Evolutionary conservation across 2,113 vertebrate species (phyloP), one percentile per base, ranked within the genome.

Genomic region (Aegotheles bennettii): DNA sequence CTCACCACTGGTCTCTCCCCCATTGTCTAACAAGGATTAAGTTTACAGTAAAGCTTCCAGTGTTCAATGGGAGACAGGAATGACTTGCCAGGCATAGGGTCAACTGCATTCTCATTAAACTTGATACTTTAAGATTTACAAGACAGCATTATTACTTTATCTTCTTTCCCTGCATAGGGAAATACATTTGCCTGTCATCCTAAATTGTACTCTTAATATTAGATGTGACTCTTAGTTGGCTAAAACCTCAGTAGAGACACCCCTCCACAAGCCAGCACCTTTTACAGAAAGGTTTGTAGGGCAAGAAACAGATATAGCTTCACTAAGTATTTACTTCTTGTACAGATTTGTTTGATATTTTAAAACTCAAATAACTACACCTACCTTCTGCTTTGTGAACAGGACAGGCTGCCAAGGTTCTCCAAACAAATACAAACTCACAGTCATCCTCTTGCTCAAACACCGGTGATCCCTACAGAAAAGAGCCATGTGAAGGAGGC

Each of bases 341-440:
- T 25, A 38, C 18, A 71, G 23, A 60, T 33, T 73, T 63, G 38
- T 82, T 20, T 50, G 14, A 20, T 29, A 47, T 24, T 82, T 87
- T 63, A 56, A 87, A 93, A 28, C 11, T 79, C 23, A 89, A 70
- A 24, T 56, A 77, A 60, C 48, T 48, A 54, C 25, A 31, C 74
- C 93, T 96, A 99, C 99, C 99, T 97, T 98, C 98, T 54, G 97
- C 97, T 95, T 96, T 98, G 94, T 89, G 97, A 80, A 99, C 87
- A 4, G 99, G 99, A 74, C 99, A 99, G 28, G 99, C 99, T 85
- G 99, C 99, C 28, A 99, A 98, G 0, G 99, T 99, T 95, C 98
- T 98, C 99, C 99, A 99, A 71, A 99, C 91, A 89, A 99, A 99
- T 38, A 99, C 98, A 14, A 98, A 99, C 69, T 99, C 99, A 94